Base-by-base conservation (phyloP, 2,797 vertebrate species). In the Amazona ochrocephala region DNA sequence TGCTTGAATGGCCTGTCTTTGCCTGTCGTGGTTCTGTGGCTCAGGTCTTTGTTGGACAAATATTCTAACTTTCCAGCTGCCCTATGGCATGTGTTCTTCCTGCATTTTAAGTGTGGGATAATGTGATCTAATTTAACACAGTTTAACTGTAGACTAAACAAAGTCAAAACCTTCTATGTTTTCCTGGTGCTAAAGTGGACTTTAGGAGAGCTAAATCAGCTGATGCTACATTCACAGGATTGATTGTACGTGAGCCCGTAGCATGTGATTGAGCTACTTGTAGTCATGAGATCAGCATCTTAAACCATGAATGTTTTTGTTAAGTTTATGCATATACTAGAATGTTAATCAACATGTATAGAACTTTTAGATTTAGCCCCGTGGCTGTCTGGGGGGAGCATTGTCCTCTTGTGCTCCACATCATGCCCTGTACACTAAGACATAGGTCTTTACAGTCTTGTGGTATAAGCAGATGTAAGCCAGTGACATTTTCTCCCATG, bases 251-350 rank as follows among this genome's bases (percentile, higher is more conserved):
- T 56, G 41, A 77, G 39, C n/a, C 32, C 7, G 4, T 27, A 65
- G 37, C 58, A 48, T 45, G 41, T 87, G 78, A 90, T 23, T 53
- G 29, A 29, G 21, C 45, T 76, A 26, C 81, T 80, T 74, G 44
- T 64, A 60, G 80, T 85, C 67, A 83, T 53, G 42, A 85, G 68
- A 53, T 71, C 56, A 87, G 20, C 32, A n/a, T 65, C 68, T 91
- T 92, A 77, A 79, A 56, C 37, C 6, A 6, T 50, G 3, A 67
- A 39, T 71, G 11, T 39, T 60, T 93, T 64, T 78, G 10, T 62
- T 61, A 64, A 67, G 19, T 27, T 77, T 83, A 24, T 61, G 51
- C 29, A 4, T 51, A 7, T 58, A 11, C 26, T 73, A 21, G 45
- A 74, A 39, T 27, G 37, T 79, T 84, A 65, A 67, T 56, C 47